Conservation (phyloP, 2,113 vertebrate genomes). For the Zapus hudsonius region DNA sequence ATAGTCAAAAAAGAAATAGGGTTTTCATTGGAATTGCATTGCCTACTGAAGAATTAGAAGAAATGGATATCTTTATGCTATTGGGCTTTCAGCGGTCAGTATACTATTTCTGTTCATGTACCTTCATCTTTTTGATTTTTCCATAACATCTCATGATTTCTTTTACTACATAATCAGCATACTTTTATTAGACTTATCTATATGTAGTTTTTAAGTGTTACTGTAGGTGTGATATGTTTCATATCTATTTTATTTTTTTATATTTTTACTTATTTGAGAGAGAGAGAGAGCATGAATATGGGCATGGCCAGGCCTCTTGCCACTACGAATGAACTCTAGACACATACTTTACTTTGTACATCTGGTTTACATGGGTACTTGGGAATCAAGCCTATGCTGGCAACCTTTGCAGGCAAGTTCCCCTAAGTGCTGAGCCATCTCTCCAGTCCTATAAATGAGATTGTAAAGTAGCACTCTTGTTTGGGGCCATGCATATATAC, state of each 20-base stretch:
- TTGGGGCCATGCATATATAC: background rate
- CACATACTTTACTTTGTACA: no score
- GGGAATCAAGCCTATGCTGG: background rate
- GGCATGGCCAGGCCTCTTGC: no score
- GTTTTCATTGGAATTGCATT: background rate
- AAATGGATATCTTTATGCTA: background rate
- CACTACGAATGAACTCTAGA: no score
- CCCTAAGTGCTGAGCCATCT: no score
- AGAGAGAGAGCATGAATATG: no score
- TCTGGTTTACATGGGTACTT: background rate
- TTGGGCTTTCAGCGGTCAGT: background rate
- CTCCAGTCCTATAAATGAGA: background rate
- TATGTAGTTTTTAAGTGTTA: background rate
- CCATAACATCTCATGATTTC: background rate
- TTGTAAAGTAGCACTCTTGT: background rate
- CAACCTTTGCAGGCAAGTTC: background rate
- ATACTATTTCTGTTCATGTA: background rate
- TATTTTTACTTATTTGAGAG: no score
- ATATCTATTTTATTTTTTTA: background rate
- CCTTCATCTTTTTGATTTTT: background rate
- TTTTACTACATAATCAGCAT: background rate
- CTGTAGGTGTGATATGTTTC: background rate
- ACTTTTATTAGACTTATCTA: background rate
- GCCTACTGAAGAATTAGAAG: background rate
- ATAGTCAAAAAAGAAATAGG: background rate